Evolutionary conservation across 2,888 invertebrate genomes (phyloP).

Genomic region (Melangyna quadrimaculata): DNA sequence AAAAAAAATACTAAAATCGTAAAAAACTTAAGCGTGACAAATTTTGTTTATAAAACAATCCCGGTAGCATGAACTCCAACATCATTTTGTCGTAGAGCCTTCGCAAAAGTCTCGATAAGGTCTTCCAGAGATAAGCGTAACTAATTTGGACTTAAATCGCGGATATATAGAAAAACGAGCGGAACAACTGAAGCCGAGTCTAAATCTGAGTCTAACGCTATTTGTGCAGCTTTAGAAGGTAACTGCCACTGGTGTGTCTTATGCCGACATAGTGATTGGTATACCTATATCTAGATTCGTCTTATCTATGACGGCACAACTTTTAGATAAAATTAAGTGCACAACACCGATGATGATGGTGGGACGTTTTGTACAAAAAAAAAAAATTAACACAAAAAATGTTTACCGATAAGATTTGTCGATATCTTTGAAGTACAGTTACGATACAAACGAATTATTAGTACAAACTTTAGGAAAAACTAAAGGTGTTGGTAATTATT

Average conservation of each 20-base stretch:
- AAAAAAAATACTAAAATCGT: slow-evolving; percentile 48
- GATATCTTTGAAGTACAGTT: neutral
- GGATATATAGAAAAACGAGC: slow-evolving; percentile 45
- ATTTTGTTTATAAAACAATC: slow-evolving; percentile 47
- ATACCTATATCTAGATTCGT: slow-evolving; percentile 16
- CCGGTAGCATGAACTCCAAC: slow-evolving; percentile 2
- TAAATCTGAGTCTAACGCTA: slow-evolving; percentile 33
- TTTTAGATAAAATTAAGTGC: slow-evolving; percentile 34
- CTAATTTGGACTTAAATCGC: slow-evolving; percentile 68
- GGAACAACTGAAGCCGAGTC: slow-evolving; percentile 59
- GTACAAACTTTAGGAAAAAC: neutral
- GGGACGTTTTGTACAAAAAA: slow-evolving; percentile 17
- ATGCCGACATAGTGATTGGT: slow-evolving; percentile 42
- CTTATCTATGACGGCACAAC: slow-evolving; percentile 46
- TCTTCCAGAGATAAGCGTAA: slow-evolving; percentile 62
- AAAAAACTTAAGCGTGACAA: slow-evolving; percentile 44
- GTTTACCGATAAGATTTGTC: slow-evolving; percentile 28
- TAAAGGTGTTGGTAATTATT: neutral
- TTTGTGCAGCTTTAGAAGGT: slow-evolving; percentile 34
- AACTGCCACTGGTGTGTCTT: slow-evolving; percentile 1
- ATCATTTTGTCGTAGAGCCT: neutral
- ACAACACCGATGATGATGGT: slow-evolving; percentile 20
- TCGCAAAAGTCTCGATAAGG: slow-evolving; percentile 50
- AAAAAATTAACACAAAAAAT: slow-evolving; percentile 8
- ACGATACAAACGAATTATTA: neutral